A percentile compares a stretch with the other conserved stretches of the same genome.
These are phyloP conservation scores for Botia kubotai DNA, from an alignment of 2,797 vertebrate genomes.

Conservation along the genomic window DNA sequence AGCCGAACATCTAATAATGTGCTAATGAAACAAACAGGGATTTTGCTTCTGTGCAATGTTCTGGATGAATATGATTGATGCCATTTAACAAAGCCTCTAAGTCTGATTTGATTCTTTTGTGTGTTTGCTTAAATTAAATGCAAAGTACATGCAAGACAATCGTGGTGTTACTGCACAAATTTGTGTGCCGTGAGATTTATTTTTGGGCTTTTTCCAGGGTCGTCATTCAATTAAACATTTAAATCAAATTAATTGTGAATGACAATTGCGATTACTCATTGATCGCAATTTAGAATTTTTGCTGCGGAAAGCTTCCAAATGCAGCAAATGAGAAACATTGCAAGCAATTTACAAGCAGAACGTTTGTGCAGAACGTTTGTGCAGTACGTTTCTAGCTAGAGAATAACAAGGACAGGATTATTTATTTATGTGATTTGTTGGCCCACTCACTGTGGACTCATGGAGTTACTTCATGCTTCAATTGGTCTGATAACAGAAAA, in stretches of 20 bases:
- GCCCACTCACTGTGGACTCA: no score
- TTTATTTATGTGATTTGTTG: no score
- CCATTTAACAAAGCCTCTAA: slow-evolving; percentile 97
- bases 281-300: not conserved
- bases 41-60: slow-evolving; percentile 77
- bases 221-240: not conserved
- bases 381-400: no score
- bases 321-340: no score
- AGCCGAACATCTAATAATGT: slow-evolving; percentile 2
- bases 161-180: not conserved
- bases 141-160: not conserved
- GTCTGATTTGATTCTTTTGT: slow-evolving; percentile 61
- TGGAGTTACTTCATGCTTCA: no score
- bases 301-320: no score
- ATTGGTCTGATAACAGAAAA: no score
- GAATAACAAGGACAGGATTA: no score
- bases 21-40: slow-evolving; percentile 6
- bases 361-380: no score
- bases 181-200: not conserved
- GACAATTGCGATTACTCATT: not conserved
- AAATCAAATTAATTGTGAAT: not conserved
- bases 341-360: no score
- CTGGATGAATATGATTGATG: slow-evolving; percentile 99
- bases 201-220: not conserved
- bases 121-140: not conserved